Base-by-base conservation (phyloP, 2,888 invertebrate species). In the Serripes groenlandicus region DNA sequence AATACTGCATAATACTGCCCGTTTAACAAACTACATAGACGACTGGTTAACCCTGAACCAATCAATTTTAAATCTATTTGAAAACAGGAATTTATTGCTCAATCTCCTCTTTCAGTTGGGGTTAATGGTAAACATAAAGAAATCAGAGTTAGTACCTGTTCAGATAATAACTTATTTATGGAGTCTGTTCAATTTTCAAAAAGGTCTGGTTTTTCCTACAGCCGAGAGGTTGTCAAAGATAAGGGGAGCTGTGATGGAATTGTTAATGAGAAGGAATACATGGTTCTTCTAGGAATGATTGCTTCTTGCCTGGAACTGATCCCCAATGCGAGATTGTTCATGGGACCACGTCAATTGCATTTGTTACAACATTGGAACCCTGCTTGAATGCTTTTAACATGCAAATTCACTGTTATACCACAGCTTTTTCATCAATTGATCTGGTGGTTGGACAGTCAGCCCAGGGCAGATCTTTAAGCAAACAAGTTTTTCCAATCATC, bases 61-160 rank as follows among this genome's bases (percentile, higher is more conserved):
- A 70, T 52, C 30, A 11, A 78, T 76, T 66, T 15, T 28, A 42
- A 35, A 34, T 26, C 42, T 85, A 1, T 26, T 64, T n/a, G 26
- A 58, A 66, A 62, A 81, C 52, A 54, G 70, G 34, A 30, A 69
- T 26, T 32, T 28, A 26, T 21, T 72, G n/a, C 70, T 80, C 52
- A 62, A 35, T 54, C 71, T 72, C n/a, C 64, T 79, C 7, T 60
- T 30, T 62, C 35, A 56, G 18, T 62, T 83, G 21, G 79, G 83
- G 35, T 83, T 68, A 34, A 74, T 83, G n/a, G 37, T 83, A 77
- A 83, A 83, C 70, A 54, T 54, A 56, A 34, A 64, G 1, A 83
- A 83, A 70, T 80, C 83, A 54, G 21, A n/a, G 15, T 34, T 81
- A 66, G 58, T 68, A 37, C 71, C 81, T 30, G 34, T 37, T 18